phyloP scores from a whole-genome alignment of 2,888 invertebrate species.

The Lacanobia oleracea region DNA sequence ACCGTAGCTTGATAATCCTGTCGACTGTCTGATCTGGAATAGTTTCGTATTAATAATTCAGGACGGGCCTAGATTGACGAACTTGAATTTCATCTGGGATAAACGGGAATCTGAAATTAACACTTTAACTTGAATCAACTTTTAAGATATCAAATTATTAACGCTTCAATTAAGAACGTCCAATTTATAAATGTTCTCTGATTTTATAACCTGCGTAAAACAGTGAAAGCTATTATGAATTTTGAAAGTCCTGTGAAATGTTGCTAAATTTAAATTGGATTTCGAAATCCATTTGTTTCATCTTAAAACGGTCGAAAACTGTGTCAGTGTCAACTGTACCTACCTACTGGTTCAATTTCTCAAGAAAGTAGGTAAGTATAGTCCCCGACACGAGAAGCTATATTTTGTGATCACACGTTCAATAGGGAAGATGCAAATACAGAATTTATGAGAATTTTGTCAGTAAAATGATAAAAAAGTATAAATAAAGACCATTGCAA shows the following conservation, averaged over 20 bases:
- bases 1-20: neutral
- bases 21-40: neutral
- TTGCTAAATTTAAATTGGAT: neutral
- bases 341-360: neutral
- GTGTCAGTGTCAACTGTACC: neutral
- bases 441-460: too few relatives aligned
- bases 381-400: too few relatives aligned
- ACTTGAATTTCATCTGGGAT: neutral
- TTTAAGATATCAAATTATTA: constrained; percentile 1
- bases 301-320: neutral
- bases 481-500: too few relatives aligned
- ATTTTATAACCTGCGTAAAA: neutral
- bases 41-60: neutral
- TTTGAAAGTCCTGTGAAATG: neutral
- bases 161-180: neutral
- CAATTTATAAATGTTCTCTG: constrained; percentile 4
- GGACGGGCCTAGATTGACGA: constrained; percentile 1
- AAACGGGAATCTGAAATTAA: constrained; percentile 13
- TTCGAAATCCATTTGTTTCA: neutral
- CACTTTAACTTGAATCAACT: neutral
- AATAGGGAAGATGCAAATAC: too few relatives aligned
- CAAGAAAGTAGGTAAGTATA: neutral
- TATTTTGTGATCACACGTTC: too few relatives aligned
- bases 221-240: neutral
- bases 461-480: too few relatives aligned